Percentiles rank a stretch among this genome's conserved stretches.
Evolutionary conservation across 1,140 invertebrate species (phyloP).

Genomic region (Halictus rubicundus): DNA sequence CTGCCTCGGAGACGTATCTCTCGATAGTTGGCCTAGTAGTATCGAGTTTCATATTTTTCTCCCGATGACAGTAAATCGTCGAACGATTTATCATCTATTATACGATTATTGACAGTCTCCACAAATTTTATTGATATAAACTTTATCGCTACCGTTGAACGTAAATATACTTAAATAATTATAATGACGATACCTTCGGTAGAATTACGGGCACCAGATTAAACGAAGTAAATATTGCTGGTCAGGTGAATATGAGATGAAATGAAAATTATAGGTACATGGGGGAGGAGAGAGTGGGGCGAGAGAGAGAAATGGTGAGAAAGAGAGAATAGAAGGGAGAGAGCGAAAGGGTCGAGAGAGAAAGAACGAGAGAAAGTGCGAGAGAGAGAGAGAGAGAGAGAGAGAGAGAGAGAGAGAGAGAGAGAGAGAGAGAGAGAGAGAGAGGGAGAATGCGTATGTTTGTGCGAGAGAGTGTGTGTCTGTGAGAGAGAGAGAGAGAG

Average conservation of each 20-base stretch:
- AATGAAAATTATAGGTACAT: neutral
- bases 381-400: slow-evolving; percentile 13
- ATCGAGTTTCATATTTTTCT: slow-evolving; percentile 77
- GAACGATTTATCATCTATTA: slow-evolving; percentile 70
- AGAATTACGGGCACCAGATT: slow-evolving; percentile 48
- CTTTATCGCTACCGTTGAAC: slow-evolving; percentile 79
- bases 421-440: slow-evolving; percentile 27
- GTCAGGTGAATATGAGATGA: slow-evolving; percentile 4
- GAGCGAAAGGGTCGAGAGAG: slow-evolving; percentile 12
- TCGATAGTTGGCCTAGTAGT: slow-evolving; percentile 80
- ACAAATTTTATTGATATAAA: slow-evolving; percentile 79
- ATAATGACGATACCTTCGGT: slow-evolving; percentile 56
- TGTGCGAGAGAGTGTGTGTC: neutral
- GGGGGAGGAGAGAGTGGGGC: slow-evolving; percentile 36
- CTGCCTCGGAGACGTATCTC: slow-evolving; percentile 69
- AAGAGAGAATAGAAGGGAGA: neutral
- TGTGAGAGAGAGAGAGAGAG: slow-evolving; percentile 29
- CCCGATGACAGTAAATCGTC: slow-evolving; percentile 63
- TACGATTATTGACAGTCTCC: slow-evolving; percentile 77
- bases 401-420: slow-evolving; percentile 33
- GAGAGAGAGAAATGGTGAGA: neutral
- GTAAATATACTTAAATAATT: slow-evolving; percentile 69
- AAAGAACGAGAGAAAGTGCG: slow-evolving; percentile 13
- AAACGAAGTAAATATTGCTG: slow-evolving; percentile 35
- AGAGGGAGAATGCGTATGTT: neutral